A percentile compares a stretch with the other conserved stretches of the same genome.
Conservation (phyloP, 2,113 vertebrate genomes). For the Coturnix japonica region DNA sequence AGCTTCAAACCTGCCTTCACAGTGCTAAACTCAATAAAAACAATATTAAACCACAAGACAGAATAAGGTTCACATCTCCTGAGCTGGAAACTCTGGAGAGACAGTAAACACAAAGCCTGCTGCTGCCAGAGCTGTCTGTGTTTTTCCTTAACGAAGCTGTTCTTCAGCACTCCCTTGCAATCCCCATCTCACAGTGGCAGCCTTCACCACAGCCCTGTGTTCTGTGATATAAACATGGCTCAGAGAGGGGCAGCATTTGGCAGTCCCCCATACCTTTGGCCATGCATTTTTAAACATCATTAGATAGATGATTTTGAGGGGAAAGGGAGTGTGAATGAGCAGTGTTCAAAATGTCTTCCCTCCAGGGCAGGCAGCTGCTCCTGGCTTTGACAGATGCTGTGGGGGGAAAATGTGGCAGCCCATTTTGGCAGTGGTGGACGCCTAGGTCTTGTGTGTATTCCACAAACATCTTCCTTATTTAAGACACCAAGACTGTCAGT, state of each 20-base stretch:
- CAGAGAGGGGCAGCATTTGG: neutral
- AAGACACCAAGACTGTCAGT: neutral
- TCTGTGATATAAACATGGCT: neutral
- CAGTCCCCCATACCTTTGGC: neutral
- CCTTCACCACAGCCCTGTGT: neutral
- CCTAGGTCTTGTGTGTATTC: neutral
- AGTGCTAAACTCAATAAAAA: constrained; percentile 34
- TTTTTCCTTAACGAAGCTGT: neutral
- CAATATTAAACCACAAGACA: constrained; percentile 32
- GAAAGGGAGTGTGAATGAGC: neutral
- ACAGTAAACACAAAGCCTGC: constrained; percentile 38
- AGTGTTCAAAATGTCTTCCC: neutral
- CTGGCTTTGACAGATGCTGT: neutral
- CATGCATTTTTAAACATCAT: neutral
- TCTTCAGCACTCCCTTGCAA: neutral
- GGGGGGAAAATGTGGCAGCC: neutral
- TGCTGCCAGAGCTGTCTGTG: neutral
- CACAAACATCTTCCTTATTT: neutral
- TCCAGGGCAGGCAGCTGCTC: neutral
- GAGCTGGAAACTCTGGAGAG: constrained; percentile 30
- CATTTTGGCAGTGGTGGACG: neutral
- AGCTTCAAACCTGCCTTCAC: constrained; percentile 40
- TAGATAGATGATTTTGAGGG: neutral
- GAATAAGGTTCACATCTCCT: constrained; percentile 18
- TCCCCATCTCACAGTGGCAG: neutral